These are phyloP conservation scores for Malacoraja senta DNA, from an alignment of 2,797 vertebrate species.

Conservation along the genomic window DNA sequence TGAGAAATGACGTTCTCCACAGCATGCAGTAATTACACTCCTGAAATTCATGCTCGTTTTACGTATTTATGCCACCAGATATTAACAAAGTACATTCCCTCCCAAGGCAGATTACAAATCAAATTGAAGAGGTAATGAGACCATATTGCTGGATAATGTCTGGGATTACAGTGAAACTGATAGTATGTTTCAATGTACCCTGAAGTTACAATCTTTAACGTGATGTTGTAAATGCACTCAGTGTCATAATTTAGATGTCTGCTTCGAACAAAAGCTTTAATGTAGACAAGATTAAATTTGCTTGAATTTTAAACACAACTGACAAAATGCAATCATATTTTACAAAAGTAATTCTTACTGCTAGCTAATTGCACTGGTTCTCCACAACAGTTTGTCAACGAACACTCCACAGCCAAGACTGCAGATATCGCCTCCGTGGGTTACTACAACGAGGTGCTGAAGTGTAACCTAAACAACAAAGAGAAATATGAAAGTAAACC, in stretches of 20 bases:
- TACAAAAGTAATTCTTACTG: constrained; percentile 24
- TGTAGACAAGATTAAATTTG: constrained; percentile 9
- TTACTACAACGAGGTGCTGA: not conserved
- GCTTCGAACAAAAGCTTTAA: not conserved
- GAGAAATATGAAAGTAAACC: not conserved
- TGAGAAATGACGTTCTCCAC: not conserved
- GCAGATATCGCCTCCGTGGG: constrained; percentile 20
- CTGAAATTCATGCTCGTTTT: not conserved
- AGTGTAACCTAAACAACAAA: not conserved
- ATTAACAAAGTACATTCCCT: constrained; percentile 15
- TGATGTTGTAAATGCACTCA: constrained; percentile 28
- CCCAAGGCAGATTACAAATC: not conserved
- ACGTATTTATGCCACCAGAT: not conserved
- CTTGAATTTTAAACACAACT: constrained; percentile 1
- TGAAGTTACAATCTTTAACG: constrained; percentile 27
- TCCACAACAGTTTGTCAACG: not conserved
- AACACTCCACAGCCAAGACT: constrained; percentile 32
- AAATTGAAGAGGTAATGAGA: not conserved
- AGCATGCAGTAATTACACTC: not conserved
- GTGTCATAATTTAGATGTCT: constrained; percentile 31
- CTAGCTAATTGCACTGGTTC: not conserved
- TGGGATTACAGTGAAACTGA: not conserved
- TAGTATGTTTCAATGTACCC: not conserved
- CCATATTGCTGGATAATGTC: constrained; percentile 1
- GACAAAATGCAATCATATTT: constrained; percentile 29